Evolutionary conservation across 2,113 vertebrate species (phyloP), one percentile per base, ranked within the genome.

Genomic region (Gymnogyps californianus): DNA sequence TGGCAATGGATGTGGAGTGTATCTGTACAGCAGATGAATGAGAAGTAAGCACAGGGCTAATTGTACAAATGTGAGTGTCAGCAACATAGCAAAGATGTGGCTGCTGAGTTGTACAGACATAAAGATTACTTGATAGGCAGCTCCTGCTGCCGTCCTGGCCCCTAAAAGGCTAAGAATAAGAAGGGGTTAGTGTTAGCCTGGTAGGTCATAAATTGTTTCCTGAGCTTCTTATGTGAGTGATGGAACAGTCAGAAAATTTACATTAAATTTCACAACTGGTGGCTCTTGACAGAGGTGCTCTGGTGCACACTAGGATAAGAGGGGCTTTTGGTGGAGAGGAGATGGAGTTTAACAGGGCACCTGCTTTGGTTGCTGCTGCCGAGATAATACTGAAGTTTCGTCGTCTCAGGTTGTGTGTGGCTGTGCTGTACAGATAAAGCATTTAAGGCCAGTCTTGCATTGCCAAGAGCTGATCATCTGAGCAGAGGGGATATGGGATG

Each of bases 1-100:
- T 13, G 38, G 64, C 26, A 2, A 2, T 21, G 91, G 20, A 1
- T 0, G 0, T 2, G 8, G 25, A 38, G 36, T 0, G 4, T 14
- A 7, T 46, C 87, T 9, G 36, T 6, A 1, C 13, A 2, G 83
- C 3, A 2, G 80, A 17, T 31, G 59, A 44, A 11, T 4, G 51
- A 34, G 86, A 31, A 47, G 34, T 11, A 3, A n/a, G 38, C 62
- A 7, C 49, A 3, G 80, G 55, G 72, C 65, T 52, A 13, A 13
- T 18, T 13, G 80, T 40, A 15, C 77, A 4, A 3, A 11, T 3
- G 19, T 5, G 70, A 80, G 84, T 5, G 13, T 34, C 77, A 44
- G 64, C 86, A 78, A 2, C 54, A 1, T 4, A 22, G 69, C 87
- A 70, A 2, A 79, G 82, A 34, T 7, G 74, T 4, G 51, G 85